Base-by-base conservation (phyloP, 1,140 invertebrate genomes). In the Carposina sasakii region DNA sequence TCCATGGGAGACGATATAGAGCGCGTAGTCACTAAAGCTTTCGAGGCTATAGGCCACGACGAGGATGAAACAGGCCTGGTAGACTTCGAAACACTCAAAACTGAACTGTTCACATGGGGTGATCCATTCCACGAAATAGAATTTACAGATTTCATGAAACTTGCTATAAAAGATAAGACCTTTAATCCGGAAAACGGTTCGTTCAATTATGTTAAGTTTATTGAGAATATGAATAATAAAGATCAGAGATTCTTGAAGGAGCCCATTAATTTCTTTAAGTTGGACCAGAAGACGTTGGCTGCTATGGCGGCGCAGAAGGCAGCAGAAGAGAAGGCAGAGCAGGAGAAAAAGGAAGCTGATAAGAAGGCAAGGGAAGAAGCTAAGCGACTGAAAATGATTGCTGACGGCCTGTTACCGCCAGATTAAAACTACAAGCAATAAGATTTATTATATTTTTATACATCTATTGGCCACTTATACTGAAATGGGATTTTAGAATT, bases 201-300 rank as follows among this genome's bases (percentile, higher is more conserved):
- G 1, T 67, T 84, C 20, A 52, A 54, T 16, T 82, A 82, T 30
- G 57, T 54, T 0, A 84, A 79, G 56, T 84, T 84, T 55, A 68
- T 84, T 20, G 77, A 84, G 30, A 78, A 74, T 36, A 81, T 84
- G 76, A 84, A 84, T 31, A 65, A 54, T 13, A 77, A 72, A 41
- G 81, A 84, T 42, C 45, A 36, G 22, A 34, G 33, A 34, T 39
- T 39, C 41, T 56, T 65, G 3, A 61, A 67, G 16, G 81, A 84
- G 30, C 81, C 81, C 0, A 75, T 84, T 13, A 84, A 84, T 54
- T 84, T 62, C 61, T 84, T 76, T 23, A 84, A 84, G 52, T 54
- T 84, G 20, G 81, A 84, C 36, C 81, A 84, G 52, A 81, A 79
- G 55, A 78, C 76, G 3, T 60, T 84, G 21, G 77, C 77, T 40